Conservation (phyloP, 92 coral and sea anemone species). For the Paragorgia papillata region DNA sequence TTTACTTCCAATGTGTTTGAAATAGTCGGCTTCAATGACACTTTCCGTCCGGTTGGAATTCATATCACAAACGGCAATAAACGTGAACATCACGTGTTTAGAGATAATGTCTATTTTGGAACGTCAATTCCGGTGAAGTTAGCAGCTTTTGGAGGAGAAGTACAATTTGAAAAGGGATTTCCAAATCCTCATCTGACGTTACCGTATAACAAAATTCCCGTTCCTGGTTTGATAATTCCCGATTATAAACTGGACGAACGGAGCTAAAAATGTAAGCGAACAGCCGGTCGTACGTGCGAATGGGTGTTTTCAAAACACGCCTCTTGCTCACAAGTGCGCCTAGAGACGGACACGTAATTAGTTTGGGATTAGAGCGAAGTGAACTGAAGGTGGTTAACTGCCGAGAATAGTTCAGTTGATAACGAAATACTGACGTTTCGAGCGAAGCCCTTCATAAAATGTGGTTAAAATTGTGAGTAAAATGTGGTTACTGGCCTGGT, state of each 20-base stretch:
- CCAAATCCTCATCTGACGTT: background rate
- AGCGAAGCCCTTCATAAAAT: no score
- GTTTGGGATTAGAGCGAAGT: no score
- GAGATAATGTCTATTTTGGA: constrained; percentile 60
- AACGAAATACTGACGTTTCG: no score
- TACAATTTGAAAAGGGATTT: background rate
- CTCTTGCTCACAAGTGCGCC: no score
- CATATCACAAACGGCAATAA: constrained; percentile 52
- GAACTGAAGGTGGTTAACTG: no score
- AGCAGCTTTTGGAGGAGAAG: constrained; percentile 2
- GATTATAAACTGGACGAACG: background rate
- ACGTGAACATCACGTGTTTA: constrained; percentile 56
- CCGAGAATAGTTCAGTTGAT: no score
- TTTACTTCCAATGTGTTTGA: constrained; percentile 56
- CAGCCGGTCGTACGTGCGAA: no score
- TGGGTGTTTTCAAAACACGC: no score
- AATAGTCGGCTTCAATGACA: constrained; percentile 26
- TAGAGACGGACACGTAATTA: no score
- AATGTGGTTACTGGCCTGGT: no score
- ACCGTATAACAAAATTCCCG: background rate
- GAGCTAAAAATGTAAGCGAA: no score
- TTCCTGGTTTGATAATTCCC: constrained; percentile 8
- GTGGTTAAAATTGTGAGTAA: no score
- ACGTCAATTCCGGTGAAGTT: constrained; percentile 32
- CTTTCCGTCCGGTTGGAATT: constrained; percentile 30